phyloP scores from a whole-genome alignment of 2,888 invertebrate genomes.

The Pimpla rufipes region DNA sequence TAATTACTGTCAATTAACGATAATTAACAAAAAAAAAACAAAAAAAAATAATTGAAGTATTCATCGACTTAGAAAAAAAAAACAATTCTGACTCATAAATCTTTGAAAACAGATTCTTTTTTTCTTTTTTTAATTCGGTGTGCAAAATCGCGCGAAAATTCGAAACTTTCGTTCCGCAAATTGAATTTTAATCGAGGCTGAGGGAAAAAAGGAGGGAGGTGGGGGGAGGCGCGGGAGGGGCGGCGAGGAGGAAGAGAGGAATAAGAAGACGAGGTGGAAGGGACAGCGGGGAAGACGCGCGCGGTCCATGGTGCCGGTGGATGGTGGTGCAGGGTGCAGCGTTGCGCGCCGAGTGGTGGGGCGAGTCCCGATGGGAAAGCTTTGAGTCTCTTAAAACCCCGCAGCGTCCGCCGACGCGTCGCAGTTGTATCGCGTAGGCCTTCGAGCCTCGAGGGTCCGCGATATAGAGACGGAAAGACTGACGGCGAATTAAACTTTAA shows the following conservation, averaged over 20 bases:
- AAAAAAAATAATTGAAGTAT: too few species aligned
- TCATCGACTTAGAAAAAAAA: too few species aligned
- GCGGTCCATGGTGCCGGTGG: constrained; percentile 64
- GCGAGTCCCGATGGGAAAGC: constrained; percentile 72
- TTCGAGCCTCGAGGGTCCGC: constrained; percentile 72
- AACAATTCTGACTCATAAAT: too few species aligned
- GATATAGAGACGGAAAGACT: constrained; percentile 1
- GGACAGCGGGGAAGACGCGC: constrained; percentile 37
- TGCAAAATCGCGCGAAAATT: too few species aligned
- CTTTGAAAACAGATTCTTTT: too few species aligned
- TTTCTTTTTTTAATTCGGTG: too few species aligned
- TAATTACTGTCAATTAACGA: too few species aligned
- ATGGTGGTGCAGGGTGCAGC: constrained; percentile 66
- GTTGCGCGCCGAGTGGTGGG: constrained; percentile 64
- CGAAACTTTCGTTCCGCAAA: constrained; percentile 19
- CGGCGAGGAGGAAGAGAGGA: constrained; percentile 15
- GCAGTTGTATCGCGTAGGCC: constrained; percentile 74
- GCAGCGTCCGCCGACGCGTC: constrained; percentile 71
- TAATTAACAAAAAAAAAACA: too few species aligned
- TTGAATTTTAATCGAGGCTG: constrained; percentile 41
- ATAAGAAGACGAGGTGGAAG: constrained; percentile 38
- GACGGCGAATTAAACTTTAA: background rate
- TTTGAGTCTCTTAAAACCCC: constrained; percentile 73
- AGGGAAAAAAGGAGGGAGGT: constrained; percentile 27
- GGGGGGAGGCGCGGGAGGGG: constrained; percentile 9